Percentiles rank a stretch among this genome's conserved stretches.
Evolutionary conservation across 1,140 invertebrate species (phyloP).

Genomic region (Apis dorsata): DNA sequence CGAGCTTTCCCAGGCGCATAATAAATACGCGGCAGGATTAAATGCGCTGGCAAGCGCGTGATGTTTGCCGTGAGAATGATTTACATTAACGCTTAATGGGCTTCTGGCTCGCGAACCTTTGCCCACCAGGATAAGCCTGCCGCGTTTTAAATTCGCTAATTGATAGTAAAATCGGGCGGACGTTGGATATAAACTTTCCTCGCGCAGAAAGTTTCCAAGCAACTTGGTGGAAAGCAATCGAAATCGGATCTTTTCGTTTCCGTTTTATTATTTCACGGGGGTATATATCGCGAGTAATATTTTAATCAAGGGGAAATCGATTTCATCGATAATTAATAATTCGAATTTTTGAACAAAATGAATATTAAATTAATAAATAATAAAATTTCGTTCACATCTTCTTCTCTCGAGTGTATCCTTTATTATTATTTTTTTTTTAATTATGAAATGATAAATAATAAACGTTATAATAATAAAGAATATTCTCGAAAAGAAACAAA

Average conservation of each 20-base stretch:
- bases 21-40: constrained; percentile 9
- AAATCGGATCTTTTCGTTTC: background rate
- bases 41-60: background rate
- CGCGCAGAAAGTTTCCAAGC: background rate
- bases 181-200: background rate
- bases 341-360: no score
- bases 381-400: no score
- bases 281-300: no score
- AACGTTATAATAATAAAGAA: no score
- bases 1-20: background rate
- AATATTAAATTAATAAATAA: no score
- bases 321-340: no score
- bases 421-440: no score
- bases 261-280: background rate
- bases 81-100: constrained; percentile 28
- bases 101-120: background rate
- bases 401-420: no score
- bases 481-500: no score
- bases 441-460: no score
- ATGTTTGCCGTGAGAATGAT: constrained; percentile 14
- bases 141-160: constrained; percentile 14
- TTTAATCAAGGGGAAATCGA: no score
- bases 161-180: constrained; percentile 11
- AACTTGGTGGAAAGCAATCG: background rate
- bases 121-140: background rate